Base-by-base conservation (phyloP, 35 echinoderm and acorn worm species). In the Holothuria glaberrima region DNA sequence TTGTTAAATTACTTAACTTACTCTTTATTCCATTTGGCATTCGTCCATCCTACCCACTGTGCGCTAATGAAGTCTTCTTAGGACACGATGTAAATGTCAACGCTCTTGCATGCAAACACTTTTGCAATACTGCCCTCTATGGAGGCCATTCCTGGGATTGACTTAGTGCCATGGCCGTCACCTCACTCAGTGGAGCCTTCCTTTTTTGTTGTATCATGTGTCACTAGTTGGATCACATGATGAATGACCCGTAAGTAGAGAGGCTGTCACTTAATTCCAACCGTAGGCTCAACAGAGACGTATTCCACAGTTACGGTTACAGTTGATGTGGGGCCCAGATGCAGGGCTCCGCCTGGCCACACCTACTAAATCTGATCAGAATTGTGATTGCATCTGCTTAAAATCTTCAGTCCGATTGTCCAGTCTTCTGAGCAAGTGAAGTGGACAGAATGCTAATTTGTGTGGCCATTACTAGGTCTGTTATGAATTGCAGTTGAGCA, bases 251-350 rank as follows among this genome's bases (percentile, higher is more conserved):
- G 74, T 78, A 25, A 78, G 74, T 48, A 78, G 29, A 35, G 35
- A 78, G 74, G 50, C 74, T 78, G 74, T 78, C 74, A 78, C 36
- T 78, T 78, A 78, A 78, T 78, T 78, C 74, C 38, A 78, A 78
- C 74, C 74, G 50, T 78, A 78, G 74, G 74, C 36, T 14, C 35
- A 45, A 25, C 29, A 78, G 74, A 78, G 74, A 78, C 74, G 50
- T 48, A 78, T 28, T 35, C 34, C 25, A 29, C 66, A 75, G 71
- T 75, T 75, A 75, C 31, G 32, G 71, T 75, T 75, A 75, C 71
- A 75, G 71, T 45, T 38, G 74, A 78, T 78, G 74, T 56, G 74
- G 74, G 74, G 74, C 74, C 74, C 74, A 48, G 5, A 54, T 17
- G 38, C 31, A 48, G 74, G 74, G 74, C 50, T 78, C 50, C 74